Conservation (phyloP, 2,797 vertebrate genomes). For the Coregonus sp. region DNA sequence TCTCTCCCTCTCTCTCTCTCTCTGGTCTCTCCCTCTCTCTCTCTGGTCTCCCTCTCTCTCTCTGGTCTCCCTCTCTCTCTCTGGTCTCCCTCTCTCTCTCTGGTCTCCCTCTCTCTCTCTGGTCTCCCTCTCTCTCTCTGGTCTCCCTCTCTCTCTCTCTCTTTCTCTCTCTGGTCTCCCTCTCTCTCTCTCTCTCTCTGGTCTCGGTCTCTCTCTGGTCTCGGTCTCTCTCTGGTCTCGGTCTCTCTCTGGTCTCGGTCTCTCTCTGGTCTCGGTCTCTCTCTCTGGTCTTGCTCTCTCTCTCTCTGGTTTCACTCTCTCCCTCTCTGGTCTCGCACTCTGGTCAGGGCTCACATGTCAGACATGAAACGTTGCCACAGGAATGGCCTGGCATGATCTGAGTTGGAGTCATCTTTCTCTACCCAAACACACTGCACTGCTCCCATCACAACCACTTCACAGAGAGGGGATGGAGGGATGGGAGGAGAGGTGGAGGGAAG, state of each 20-base stretch:
- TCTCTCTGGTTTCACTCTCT: too few relatives aligned
- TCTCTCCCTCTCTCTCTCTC: too few relatives aligned
- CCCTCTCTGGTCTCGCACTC: conserved; percentile 19
- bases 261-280: too few relatives aligned
- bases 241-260: conserved; percentile 19
- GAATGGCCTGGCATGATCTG: conserved; percentile 71
- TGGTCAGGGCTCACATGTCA: conserved; percentile 60
- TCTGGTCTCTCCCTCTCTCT: too few relatives aligned
- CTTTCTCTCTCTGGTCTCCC: too few relatives aligned
- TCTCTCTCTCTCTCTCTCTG: too few relatives aligned
- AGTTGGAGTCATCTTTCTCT: conserved; percentile 71
- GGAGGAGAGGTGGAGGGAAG: conserved; percentile 42
- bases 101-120: too few relatives aligned
- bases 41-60: too few relatives aligned
- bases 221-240: conserved; percentile 2
- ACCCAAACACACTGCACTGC: conserved; percentile 54
- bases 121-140: too few relatives aligned
- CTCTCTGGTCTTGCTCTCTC: conserved; percentile 14
- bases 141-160: too few relatives aligned
- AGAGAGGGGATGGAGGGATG: conserved; percentile 56
- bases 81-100: too few relatives aligned
- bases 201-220: conserved; percentile 16
- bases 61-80: too few relatives aligned
- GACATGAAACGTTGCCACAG: conserved; percentile 78
- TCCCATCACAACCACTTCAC: conserved; percentile 79